These are phyloP conservation scores for Heterotilapia buettikoferi DNA, from an alignment of 2,113 vertebrate species.

Conservation along the genomic window DNA sequence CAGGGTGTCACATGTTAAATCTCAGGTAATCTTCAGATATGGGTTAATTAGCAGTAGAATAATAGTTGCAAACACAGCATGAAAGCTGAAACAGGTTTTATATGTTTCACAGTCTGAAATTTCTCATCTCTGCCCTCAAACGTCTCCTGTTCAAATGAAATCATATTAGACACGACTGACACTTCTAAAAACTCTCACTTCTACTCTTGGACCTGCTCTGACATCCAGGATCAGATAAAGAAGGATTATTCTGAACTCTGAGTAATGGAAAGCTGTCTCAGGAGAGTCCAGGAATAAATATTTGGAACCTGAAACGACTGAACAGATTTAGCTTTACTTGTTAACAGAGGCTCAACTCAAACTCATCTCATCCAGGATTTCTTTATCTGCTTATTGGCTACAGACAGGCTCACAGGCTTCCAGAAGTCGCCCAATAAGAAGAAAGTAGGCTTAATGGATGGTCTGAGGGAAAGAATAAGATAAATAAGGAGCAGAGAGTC, in stretches of 20 bases:
- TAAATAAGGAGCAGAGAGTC: accelerated
- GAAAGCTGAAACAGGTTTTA: background rate
- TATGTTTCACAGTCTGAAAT: background rate
- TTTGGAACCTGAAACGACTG: background rate
- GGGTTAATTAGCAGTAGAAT: background rate
- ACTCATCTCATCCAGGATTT: background rate
- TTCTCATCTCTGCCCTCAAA: background rate
- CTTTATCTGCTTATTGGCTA: background rate
- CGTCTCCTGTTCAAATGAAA: background rate
- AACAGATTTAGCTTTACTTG: background rate
- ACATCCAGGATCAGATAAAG: background rate
- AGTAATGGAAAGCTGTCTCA: background rate
- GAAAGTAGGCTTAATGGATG: background rate
- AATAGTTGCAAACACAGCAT: background rate
- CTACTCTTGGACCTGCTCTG: background rate
- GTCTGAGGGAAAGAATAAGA: background rate
- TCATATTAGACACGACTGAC: background rate
- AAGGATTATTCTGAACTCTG: background rate
- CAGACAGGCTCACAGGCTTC: background rate
- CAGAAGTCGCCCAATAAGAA: background rate
- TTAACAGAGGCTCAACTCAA: background rate
- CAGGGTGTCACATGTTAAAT: background rate
- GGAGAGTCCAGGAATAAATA: background rate
- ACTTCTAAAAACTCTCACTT: background rate
- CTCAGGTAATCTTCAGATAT: background rate